These are phyloP conservation scores for Oscheius sp. DNA, from an alignment of 2,888 invertebrate genomes.

Conservation along the genomic window DNA sequence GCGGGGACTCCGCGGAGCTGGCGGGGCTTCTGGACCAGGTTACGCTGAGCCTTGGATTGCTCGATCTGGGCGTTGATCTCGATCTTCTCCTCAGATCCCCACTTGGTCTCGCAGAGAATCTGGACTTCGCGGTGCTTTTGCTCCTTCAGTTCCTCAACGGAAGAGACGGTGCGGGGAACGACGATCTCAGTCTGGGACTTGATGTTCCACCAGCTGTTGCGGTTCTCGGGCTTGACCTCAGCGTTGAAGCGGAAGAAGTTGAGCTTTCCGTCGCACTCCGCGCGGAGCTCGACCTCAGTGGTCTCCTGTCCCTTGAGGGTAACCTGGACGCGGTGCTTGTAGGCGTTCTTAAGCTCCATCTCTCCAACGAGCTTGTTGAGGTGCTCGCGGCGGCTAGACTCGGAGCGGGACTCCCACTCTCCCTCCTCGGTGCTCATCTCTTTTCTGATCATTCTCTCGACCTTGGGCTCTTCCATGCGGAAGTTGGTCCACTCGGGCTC, in stretches of 20 bases:
- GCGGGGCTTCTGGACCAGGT: slow-evolving; percentile 35
- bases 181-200: slow-evolving; percentile 47
- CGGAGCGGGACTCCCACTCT: slow-evolving; percentile 26
- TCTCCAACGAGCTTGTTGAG: slow-evolving; percentile 42
- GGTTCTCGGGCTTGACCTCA: slow-evolving; percentile 40
- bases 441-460: slow-evolving; percentile 16
- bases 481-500: not conserved
- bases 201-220: slow-evolving; percentile 58
- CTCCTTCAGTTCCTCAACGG: slow-evolving; percentile 50
- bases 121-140: slow-evolving; percentile 56
- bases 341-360: slow-evolving; percentile 40
- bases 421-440: slow-evolving; percentile 14
- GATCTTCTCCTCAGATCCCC: slow-evolving; percentile 55
- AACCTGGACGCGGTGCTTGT: slow-evolving; percentile 39
- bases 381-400: slow-evolving; percentile 29
- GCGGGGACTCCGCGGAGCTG: slow-evolving; percentile 44
- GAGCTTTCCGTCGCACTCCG: slow-evolving; percentile 40
- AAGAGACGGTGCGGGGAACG: slow-evolving; percentile 45
- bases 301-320: slow-evolving; percentile 42
- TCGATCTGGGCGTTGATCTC: slow-evolving; percentile 47
- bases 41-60: slow-evolving; percentile 50
- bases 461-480: slow-evolving; percentile 34
- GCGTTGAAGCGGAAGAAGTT: slow-evolving; percentile 44
- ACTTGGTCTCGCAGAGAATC: slow-evolving; percentile 44
- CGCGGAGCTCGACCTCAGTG: slow-evolving; percentile 42